Conservation (phyloP, 2,797 vertebrate species). For the Zalophus californianus region DNA sequence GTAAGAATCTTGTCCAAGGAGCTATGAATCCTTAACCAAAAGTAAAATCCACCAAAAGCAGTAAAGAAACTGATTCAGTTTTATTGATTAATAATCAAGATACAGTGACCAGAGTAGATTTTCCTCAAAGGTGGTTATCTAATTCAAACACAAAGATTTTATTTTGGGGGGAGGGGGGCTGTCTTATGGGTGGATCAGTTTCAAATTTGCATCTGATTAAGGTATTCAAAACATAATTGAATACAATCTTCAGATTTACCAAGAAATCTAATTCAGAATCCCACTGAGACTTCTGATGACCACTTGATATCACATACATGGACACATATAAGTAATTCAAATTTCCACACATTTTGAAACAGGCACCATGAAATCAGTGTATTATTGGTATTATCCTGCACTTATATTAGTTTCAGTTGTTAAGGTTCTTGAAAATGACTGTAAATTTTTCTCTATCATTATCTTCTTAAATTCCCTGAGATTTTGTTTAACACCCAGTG, state of each 20-base stretch:
- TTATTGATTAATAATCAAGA: neutral
- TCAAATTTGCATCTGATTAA: neutral
- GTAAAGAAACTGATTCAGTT: neutral
- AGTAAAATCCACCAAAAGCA: neutral
- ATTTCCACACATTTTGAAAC: neutral
- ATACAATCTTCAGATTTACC: neutral
- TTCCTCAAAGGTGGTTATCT: neutral
- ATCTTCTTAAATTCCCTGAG: neutral
- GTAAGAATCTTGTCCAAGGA: neutral
- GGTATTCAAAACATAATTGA: neutral
- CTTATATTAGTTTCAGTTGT: neutral
- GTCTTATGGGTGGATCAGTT: neutral
- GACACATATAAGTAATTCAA: neutral
- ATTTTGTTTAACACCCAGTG: neutral
- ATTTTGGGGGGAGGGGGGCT: fast-evolving
- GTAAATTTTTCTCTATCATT: neutral
- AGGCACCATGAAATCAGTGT: neutral
- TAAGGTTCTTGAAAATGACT: neutral
- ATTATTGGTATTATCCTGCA: neutral
- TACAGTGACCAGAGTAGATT: neutral
- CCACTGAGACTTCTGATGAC: neutral
- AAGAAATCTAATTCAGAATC: slow-evolving; percentile 28
- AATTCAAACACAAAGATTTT: neutral
- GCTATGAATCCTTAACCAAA: neutral
- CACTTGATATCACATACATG: neutral